Percentiles rank a stretch among this genome's conserved stretches.
phyloP scores from a whole-genome alignment of 2,113 vertebrate genomes.

The Lampris incognitus region DNA sequence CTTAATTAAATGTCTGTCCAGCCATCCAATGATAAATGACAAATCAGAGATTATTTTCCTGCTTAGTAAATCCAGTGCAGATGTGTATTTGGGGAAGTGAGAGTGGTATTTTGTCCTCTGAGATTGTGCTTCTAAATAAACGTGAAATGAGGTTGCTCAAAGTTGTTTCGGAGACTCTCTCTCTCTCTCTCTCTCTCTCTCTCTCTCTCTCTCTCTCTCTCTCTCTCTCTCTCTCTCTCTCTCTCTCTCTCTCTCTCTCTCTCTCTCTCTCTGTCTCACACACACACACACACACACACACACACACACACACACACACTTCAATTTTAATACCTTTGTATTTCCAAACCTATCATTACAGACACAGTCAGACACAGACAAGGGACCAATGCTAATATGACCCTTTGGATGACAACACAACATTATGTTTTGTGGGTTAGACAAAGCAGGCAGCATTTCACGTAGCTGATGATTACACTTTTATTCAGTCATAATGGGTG shows the following conservation, averaged over 20 bases:
- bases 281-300: slow-evolving; percentile 4
- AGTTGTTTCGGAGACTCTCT: neutral
- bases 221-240: neutral
- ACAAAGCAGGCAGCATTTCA: slow-evolving; percentile 50
- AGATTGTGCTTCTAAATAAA: too few species aligned
- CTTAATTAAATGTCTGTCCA: too few species aligned
- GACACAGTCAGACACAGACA: slow-evolving; percentile 20
- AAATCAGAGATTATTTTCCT: too few species aligned
- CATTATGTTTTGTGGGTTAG: slow-evolving; percentile 30
- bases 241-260: neutral
- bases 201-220: neutral
- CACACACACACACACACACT: neutral
- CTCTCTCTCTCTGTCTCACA: neutral
- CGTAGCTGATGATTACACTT: slow-evolving; percentile 61
- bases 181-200: neutral
- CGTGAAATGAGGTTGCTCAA: too few species aligned
- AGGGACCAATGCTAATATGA: slow-evolving; percentile 61
- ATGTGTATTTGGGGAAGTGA: too few species aligned
- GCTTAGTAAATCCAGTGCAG: too few species aligned
- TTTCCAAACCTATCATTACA: neutral
- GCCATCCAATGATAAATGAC: too few species aligned
- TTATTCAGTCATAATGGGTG: slow-evolving; percentile 43
- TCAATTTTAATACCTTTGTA: too few species aligned
- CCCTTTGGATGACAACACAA: slow-evolving; percentile 56
- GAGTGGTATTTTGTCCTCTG: too few species aligned